Evolutionary conservation across 2,888 invertebrate species (phyloP).

Genomic region (Pseudeuparius sepicola): DNA sequence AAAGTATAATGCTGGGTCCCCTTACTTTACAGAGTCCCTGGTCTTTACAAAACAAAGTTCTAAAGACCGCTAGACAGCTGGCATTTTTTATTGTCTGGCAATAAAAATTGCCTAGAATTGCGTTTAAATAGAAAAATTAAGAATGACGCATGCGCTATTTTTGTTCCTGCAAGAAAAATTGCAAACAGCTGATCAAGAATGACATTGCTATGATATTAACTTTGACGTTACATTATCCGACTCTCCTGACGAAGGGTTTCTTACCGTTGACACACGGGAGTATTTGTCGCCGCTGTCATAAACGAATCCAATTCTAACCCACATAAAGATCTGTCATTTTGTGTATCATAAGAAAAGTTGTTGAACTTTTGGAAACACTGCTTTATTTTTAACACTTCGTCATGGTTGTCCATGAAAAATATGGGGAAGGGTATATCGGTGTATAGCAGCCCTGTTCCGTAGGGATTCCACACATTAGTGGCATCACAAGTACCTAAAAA

Average conservation of each 20-base stretch:
- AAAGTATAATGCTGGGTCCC: too few species aligned
- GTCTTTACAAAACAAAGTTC: too few species aligned
- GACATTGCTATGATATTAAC: too few species aligned
- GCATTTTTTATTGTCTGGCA: too few species aligned
- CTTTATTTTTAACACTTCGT: constrained; percentile 50
- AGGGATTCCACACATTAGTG: constrained; percentile 63
- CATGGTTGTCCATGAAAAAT: constrained; percentile 58
- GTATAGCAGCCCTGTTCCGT: constrained; percentile 55
- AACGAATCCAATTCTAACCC: constrained; percentile 78
- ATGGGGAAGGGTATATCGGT: constrained; percentile 83
- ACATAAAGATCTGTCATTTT: constrained; percentile 65
- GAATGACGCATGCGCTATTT: too few species aligned
- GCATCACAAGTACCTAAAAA: constrained; percentile 32
- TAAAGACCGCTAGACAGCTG: too few species aligned
- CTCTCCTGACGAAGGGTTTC: constrained; percentile 1
- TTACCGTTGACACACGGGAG: constrained; percentile 56
- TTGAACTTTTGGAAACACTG: constrained; percentile 62
- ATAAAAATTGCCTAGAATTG: too few species aligned
- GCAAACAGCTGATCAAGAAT: too few species aligned
- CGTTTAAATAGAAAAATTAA: too few species aligned
- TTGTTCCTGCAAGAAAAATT: too few species aligned
- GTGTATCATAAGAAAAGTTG: constrained; percentile 50
- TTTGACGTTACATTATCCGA: too few species aligned
- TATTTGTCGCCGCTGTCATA: constrained; percentile 84
- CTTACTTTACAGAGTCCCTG: too few species aligned